These are phyloP conservation scores for Garra rufa DNA, from an alignment of 2,113 vertebrate genomes.

Conservation along the genomic window DNA sequence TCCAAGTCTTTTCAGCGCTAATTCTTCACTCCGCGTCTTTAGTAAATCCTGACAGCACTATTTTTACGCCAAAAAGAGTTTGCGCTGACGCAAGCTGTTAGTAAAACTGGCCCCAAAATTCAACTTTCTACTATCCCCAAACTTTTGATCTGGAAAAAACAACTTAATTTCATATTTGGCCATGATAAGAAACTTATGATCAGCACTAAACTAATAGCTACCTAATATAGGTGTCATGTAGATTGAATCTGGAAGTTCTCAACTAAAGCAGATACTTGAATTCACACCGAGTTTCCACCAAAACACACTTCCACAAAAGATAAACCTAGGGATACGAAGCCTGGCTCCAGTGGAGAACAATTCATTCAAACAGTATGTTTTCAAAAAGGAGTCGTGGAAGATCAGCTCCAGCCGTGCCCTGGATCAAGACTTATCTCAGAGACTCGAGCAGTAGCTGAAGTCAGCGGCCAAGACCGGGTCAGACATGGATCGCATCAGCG, in stretches of 20 bases:
- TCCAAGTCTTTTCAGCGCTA: too few species aligned
- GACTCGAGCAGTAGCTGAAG: slow-evolving; percentile 26
- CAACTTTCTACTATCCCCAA: not conserved
- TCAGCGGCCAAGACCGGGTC: not conserved
- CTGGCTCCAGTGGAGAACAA: not conserved
- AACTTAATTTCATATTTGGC: not conserved
- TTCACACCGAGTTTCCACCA: not conserved
- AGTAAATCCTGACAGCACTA: too few species aligned
- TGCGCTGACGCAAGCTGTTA: too few species aligned
- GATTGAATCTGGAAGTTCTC: not conserved
- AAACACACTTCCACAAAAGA: not conserved
- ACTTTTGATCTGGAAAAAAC: not conserved
- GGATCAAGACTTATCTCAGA: slow-evolving; percentile 21
- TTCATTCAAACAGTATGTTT: slow-evolving; percentile 27
- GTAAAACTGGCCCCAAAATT: too few species aligned
- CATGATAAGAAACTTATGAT: not conserved
- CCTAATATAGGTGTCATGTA: not conserved
- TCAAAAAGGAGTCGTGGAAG: not conserved
- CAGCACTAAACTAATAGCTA: not conserved
- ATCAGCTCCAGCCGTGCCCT: not conserved
- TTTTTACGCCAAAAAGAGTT: too few species aligned
- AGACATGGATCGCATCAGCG: slow-evolving; percentile 16
- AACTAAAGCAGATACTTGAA: not conserved
- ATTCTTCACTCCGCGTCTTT: too few species aligned
- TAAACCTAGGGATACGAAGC: not conserved